A percentile compares a stretch with the other conserved stretches of the same genome.
Evolutionary conservation across 92 coral and sea anemone genomes (phyloP).

Genomic region (Meandrina meandrites): DNA sequence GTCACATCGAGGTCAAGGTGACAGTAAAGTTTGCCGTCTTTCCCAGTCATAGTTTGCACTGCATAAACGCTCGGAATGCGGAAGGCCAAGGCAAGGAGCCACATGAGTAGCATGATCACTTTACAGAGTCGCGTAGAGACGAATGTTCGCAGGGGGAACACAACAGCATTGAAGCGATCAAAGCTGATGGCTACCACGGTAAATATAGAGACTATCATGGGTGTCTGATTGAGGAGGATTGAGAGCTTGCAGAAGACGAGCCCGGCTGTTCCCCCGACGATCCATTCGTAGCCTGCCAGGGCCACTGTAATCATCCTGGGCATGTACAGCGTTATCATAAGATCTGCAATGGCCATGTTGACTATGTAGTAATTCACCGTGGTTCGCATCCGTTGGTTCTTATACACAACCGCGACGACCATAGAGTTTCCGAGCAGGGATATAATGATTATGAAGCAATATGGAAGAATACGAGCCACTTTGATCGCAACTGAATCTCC

Average conservation of each 20-base stretch:
- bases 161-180: slow-evolving; percentile 73
- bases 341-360: slow-evolving; percentile 74
- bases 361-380: slow-evolving; percentile 79
- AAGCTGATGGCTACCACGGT: slow-evolving; percentile 74
- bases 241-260: slow-evolving; percentile 62
- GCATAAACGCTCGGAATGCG: slow-evolving; percentile 67
- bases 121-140: slow-evolving; percentile 46
- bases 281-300: slow-evolving; percentile 74
- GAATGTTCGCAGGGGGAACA: slow-evolving; percentile 63
- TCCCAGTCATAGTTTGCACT: slow-evolving; percentile 22
- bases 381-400: slow-evolving; percentile 56
- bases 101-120: slow-evolving; percentile 40
- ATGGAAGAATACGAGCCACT: slow-evolving; percentile 55
- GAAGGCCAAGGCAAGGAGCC: slow-evolving; percentile 62
- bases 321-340: slow-evolving; percentile 72
- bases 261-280: slow-evolving; percentile 60
- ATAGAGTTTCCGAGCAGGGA: slow-evolving; percentile 72
- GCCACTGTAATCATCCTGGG: slow-evolving; percentile 62
- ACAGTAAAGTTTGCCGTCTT: slow-evolving; percentile 59
- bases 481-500: slow-evolving; percentile 47
- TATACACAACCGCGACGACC: slow-evolving; percentile 66
- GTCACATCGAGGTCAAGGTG: slow-evolving; percentile 55
- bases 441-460: slow-evolving; percentile 63
- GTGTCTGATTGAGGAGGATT: slow-evolving; percentile 64
- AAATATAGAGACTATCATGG: slow-evolving; percentile 69